These are phyloP conservation scores for Acanthoscelides obtectus DNA, from an alignment of 2,888 invertebrate species.

Conservation along the genomic window DNA sequence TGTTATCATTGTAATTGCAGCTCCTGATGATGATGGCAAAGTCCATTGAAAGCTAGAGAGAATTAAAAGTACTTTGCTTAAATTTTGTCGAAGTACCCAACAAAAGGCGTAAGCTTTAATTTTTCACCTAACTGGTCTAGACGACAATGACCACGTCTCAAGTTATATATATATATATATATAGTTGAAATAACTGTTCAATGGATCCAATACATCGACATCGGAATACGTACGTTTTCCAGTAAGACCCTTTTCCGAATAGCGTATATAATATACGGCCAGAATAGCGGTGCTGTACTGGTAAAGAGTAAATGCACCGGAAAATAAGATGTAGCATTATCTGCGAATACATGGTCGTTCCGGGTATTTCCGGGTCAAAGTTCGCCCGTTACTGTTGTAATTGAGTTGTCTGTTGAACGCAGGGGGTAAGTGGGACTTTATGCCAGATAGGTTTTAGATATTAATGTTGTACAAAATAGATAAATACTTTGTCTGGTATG, in stretches of 20 bases:
- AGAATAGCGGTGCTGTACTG: not conserved
- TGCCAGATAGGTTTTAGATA: not conserved
- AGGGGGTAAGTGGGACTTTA: not conserved
- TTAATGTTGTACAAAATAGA: no score
- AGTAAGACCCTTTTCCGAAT: not conserved
- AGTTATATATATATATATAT: no score
- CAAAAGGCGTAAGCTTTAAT: no score
- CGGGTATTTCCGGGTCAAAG: not conserved
- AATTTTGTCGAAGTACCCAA: no score
- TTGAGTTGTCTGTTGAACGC: not conserved
- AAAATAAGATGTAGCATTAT: not conserved
- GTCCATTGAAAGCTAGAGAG: no score
- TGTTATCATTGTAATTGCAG: no score
- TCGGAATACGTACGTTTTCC: not conserved
- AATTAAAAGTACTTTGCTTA: no score
- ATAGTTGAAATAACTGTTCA: no score
- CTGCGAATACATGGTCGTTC: not conserved
- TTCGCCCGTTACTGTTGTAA: not conserved
- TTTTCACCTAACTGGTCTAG: no score
- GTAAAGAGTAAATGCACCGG: not conserved
- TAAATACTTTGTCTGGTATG: no score
- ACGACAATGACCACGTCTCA: no score
- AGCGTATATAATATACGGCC: not conserved
- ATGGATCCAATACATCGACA: not conserved
- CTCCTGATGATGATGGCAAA: no score